Evolutionary conservation across 2,888 invertebrate species (phyloP).

Genomic region (Acheta domesticus): DNA sequence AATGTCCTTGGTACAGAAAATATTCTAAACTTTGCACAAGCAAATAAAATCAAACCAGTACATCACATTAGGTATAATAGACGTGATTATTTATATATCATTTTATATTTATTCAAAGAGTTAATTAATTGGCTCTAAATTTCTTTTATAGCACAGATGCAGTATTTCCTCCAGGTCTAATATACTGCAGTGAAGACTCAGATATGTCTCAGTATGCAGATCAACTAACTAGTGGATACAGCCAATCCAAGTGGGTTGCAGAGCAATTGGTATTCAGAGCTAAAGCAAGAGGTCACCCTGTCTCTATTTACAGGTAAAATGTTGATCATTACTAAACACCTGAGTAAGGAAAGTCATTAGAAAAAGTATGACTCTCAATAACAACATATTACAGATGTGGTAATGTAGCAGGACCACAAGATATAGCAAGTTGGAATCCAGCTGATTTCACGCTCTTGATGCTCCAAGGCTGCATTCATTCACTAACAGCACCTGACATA

Average conservation of each 20-base stretch:
- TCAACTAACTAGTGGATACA: slow-evolving; percentile 39
- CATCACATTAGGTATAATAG: slow-evolving; percentile 39
- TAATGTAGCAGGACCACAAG: slow-evolving; percentile 39
- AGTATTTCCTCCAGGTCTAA: slow-evolving; percentile 39
- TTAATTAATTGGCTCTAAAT: neutral
- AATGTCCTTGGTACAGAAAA: slow-evolving; percentile 41
- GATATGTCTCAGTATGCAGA: slow-evolving; percentile 36
- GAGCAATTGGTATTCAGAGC: slow-evolving; percentile 40
- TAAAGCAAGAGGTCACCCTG: slow-evolving; percentile 38
- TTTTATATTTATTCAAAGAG: neutral
- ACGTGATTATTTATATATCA: no score
- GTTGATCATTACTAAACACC: no score
- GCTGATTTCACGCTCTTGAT: slow-evolving; percentile 40
- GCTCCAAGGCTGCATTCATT: slow-evolving; percentile 38
- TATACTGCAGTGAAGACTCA: slow-evolving; percentile 38
- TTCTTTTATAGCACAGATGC: slow-evolving; percentile 38
- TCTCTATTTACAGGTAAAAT: slow-evolving; percentile 38
- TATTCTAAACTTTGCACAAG: slow-evolving; percentile 38
- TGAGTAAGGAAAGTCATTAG: no score
- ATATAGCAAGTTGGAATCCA: slow-evolving; percentile 39
- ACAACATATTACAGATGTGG: slow-evolving; percentile 38
- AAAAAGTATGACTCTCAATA: neutral
- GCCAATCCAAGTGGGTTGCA: slow-evolving; percentile 41
- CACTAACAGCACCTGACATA: slow-evolving; percentile 37
- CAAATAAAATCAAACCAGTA: slow-evolving; percentile 40